A percentile compares a stretch with the other conserved stretches of the same genome.
Conservation (phyloP, 2,797 vertebrate species). For the Rhabdomys pumilio region DNA sequence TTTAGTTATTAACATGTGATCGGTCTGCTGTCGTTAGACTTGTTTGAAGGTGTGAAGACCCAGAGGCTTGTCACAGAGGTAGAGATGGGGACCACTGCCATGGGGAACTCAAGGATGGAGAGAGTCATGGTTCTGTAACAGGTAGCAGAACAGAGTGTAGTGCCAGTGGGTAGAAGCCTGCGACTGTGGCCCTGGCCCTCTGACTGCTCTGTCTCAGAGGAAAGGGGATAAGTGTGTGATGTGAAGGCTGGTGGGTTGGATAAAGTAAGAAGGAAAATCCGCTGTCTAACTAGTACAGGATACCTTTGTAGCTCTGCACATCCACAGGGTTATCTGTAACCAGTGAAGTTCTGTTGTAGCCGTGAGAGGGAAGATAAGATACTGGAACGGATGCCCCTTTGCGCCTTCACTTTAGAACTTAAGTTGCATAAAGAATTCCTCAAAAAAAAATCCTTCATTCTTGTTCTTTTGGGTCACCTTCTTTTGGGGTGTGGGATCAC, state of each 20-base stretch:
- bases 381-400: neutral
- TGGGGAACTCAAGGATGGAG: neutral
- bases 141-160: accelerated
- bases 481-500: neutral
- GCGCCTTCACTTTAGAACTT: neutral
- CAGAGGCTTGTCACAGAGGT: neutral
- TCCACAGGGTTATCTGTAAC: neutral
- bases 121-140: neutral
- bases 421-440: neutral
- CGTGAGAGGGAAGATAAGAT: neutral
- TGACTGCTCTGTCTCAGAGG: accelerated
- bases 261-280: neutral
- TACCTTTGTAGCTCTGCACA: neutral
- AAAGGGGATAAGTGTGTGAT: neutral
- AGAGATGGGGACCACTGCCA: neutral
- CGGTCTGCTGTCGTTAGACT: neutral
- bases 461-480: neutral
- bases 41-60: neutral
- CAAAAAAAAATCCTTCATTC: neutral
- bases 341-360: neutral
- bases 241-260: neutral
- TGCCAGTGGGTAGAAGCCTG: accelerated
- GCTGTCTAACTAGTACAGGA: neutral
- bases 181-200: neutral
- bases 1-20: neutral